Evolutionary conservation across 2,888 invertebrate genomes (phyloP), one percentile per base, ranked within the genome.

Genomic region (Coleophora deauratella): DNA sequence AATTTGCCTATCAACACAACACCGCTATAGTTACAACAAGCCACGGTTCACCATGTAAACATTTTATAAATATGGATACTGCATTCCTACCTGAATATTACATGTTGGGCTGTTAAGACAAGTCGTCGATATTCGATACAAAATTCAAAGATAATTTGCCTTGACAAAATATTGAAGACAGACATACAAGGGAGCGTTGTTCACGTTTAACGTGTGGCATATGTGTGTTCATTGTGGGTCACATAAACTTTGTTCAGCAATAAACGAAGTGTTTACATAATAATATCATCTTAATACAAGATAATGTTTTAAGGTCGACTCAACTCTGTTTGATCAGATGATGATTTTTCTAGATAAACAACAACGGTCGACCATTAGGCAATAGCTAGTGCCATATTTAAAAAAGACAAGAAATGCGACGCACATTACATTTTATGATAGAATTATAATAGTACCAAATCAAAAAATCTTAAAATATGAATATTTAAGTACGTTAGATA

Each of bases 171-270:
- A n/a, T n/a, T n/a, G n/a, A n/a, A n/a, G n/a, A n/a, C n/a, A n/a
- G n/a, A n/a, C n/a, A n/a, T n/a, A n/a, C n/a, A n/a, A n/a, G n/a
- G n/a, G n/a, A n/a, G n/a, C n/a, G n/a, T 72, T 70, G 63, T 71
- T 65, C 55, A 52, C 55, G 54, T 49, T 47, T 49, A 50, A 57
- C 58, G 62, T 60, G 57, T 55, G 21, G 52, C 58, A 59, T 33
- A 33, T 56, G n/a, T n/a, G n/a, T n/a, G n/a, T n/a, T n/a, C n/a
- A n/a, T 66, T 65, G 62, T 63, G 57, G 72, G 68, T 59, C 63
- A 59, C 55, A 51, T 60, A 68, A 72, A 74, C 67, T 72, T 59
- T 62, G 60, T 59, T 57, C 53, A 59, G 55, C 51, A 57, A 55
- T 40, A 57, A 55, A 60, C 54, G 51, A 49, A 47, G 49, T 45